These are phyloP conservation scores for Rhinichthys osculus DNA, from an alignment of 2,797 vertebrate genomes.

Conservation along the genomic window DNA sequence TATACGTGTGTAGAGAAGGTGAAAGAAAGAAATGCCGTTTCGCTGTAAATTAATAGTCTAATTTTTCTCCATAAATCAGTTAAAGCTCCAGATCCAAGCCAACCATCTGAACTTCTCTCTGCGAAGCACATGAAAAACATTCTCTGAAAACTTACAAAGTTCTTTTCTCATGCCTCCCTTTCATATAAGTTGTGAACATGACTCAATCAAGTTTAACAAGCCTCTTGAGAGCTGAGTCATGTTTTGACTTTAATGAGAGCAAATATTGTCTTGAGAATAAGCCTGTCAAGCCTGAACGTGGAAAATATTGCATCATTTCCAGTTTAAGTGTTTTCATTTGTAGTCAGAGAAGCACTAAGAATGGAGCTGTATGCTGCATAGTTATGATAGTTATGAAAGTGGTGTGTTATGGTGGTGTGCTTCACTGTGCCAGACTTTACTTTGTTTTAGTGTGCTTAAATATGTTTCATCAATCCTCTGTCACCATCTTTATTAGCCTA, in stretches of 20 bases:
- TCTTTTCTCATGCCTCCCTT: slow-evolving; percentile 13
- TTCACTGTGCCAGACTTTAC: background rate
- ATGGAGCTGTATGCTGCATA: background rate
- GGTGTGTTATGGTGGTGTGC: background rate
- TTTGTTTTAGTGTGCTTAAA: slow-evolving; percentile 31
- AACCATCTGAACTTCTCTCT: slow-evolving; percentile 22
- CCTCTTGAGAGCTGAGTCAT: slow-evolving; percentile 37
- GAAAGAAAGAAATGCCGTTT: background rate
- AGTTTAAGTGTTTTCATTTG: slow-evolving; percentile 20
- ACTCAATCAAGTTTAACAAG: slow-evolving; percentile 54
- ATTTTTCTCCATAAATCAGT: slow-evolving; percentile 10
- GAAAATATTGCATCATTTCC: slow-evolving; percentile 36
- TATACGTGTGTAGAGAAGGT: background rate
- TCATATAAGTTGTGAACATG: slow-evolving; percentile 47
- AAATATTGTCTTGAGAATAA: slow-evolving; percentile 32
- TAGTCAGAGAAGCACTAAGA: slow-evolving; percentile 19
- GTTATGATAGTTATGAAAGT: background rate
- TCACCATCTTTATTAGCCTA: slow-evolving; percentile 40
- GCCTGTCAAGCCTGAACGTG: background rate
- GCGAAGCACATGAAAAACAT: slow-evolving; percentile 19
- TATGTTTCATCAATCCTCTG: slow-evolving; percentile 38
- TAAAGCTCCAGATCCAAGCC: background rate
- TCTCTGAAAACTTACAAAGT: slow-evolving; percentile 18
- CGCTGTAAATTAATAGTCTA: background rate
- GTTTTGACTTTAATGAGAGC: slow-evolving; percentile 42